Evolutionary conservation across 2,797 vertebrate genomes (phyloP), one percentile per base, ranked within the genome.

Genomic region (Syngnathus acus): DNA sequence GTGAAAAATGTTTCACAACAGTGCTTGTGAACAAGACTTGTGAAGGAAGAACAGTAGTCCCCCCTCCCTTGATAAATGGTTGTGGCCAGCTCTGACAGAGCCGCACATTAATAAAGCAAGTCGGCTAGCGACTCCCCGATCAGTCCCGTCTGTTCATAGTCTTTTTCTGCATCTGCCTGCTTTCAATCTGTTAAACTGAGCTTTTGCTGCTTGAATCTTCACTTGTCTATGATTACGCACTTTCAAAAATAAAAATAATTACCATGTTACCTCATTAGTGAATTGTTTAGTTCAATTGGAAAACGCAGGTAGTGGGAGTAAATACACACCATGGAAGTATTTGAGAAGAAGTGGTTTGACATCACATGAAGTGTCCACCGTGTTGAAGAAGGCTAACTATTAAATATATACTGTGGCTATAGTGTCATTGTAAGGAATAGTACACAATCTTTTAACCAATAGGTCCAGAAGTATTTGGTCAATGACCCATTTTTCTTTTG

Each of bases 391-490:
- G 21, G 9, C 10, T 53, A 53, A 10, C 50, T 23, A 54, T 54
- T 54, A 54, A 5, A 23, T 54, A 23, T 54, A 55, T 26, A 26
- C 32, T 32, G 3, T 32, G 32, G 32, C 32, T 23, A 53, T 21
- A 21, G 21, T 54, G 4, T 10, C 51, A 54, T 23, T 54, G 21
- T 48, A 7, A 6, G 1, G 19, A 48, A 48, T 48, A 48, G 47
- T 19, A 48, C 16, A 48, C 16, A 48, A 19, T 48, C 14, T 17
- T 48, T 6, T 48, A 17, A 48, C 11, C 11, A 4, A 4, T 53
- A 11, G 21, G n/a, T 53, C 51, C 51, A 53, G 51, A n/a, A 53
- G 51, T n/a, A 53, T 53, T 53, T 53, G 53, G 23, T 54, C 53
- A 26, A 10, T 54, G 53, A 2, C 11, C 23, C 11, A 11, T 4